Conservation (phyloP, 2,888 invertebrate species). For the Aphidoletes aphidimyza region DNA sequence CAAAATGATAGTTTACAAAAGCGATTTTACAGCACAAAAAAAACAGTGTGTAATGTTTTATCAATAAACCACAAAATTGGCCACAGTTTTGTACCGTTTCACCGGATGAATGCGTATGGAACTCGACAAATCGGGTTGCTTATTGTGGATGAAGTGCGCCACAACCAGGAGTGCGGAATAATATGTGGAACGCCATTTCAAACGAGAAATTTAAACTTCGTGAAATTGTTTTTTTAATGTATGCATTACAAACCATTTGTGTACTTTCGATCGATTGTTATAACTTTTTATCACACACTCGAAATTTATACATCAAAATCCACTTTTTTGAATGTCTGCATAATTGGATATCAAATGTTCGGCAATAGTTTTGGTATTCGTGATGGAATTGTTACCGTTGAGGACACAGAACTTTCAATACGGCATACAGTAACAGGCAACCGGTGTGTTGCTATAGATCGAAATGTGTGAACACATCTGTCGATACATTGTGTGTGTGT, state of each 20-base stretch:
- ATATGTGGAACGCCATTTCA: too few relatives aligned
- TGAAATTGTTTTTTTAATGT: too few relatives aligned
- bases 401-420: too few relatives aligned
- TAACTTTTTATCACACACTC: background rate
- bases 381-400: constrained; percentile 34
- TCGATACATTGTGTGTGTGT: background rate
- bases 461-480: background rate
- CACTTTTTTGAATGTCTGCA: background rate
- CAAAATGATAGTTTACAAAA: background rate
- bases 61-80: constrained; percentile 22
- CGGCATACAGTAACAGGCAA: background rate
- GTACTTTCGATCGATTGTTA: too few relatives aligned
- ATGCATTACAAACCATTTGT: too few relatives aligned
- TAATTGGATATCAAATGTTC: background rate
- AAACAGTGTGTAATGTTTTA: background rate
- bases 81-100: too few relatives aligned
- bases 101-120: too few relatives aligned
- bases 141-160: too few relatives aligned
- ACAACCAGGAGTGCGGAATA: too few relatives aligned
- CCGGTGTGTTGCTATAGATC: background rate
- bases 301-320: background rate
- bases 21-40: background rate
- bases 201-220: too few relatives aligned
- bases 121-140: too few relatives aligned
- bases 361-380: constrained; percentile 33